A percentile compares a stretch with the other conserved stretches of the same genome.
phyloP scores from a whole-genome alignment of 2,888 invertebrate genomes.

The Cryptus armator region DNA sequence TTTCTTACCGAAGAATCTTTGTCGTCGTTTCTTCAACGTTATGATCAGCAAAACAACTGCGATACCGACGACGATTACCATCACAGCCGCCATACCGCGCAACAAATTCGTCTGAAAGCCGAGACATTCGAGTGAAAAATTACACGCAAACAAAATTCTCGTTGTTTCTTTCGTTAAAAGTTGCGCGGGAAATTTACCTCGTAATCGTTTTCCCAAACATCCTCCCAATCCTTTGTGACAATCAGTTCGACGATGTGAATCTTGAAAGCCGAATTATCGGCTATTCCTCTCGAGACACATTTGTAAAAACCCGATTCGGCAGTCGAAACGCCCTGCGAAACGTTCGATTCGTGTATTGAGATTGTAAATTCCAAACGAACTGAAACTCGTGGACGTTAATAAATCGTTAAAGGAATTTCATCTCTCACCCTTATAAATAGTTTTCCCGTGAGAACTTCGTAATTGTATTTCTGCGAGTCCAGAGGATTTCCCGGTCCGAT shows the following conservation, averaged over 20 bases:
- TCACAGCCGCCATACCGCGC: constrained; percentile 79
- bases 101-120: constrained; percentile 79
- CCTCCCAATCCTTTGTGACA: constrained; percentile 86
- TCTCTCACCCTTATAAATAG: constrained; percentile 88
- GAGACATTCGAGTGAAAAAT: neutral
- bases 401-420: neutral
- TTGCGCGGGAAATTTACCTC: constrained; percentile 77
- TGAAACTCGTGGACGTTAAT: neutral
- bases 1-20: constrained; percentile 80
- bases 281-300: constrained; percentile 88
- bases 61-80: constrained; percentile 79
- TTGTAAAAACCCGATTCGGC: constrained; percentile 89
- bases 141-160: neutral
- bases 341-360: neutral
- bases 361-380: neutral
- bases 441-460: constrained; percentile 90
- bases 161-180: neutral
- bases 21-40: constrained; percentile 74
- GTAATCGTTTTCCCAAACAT: constrained; percentile 82
- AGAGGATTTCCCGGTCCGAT: constrained; percentile 89
- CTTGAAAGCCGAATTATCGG: constrained; percentile 85
- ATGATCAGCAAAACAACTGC: constrained; percentile 79
- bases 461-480: constrained; percentile 89
- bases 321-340: constrained; percentile 87
- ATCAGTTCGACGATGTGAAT: constrained; percentile 88